Percentiles rank a stretch among this genome's conserved stretches.
Conservation (phyloP, 2,888 invertebrate genomes). For the Archips crataeganus region DNA sequence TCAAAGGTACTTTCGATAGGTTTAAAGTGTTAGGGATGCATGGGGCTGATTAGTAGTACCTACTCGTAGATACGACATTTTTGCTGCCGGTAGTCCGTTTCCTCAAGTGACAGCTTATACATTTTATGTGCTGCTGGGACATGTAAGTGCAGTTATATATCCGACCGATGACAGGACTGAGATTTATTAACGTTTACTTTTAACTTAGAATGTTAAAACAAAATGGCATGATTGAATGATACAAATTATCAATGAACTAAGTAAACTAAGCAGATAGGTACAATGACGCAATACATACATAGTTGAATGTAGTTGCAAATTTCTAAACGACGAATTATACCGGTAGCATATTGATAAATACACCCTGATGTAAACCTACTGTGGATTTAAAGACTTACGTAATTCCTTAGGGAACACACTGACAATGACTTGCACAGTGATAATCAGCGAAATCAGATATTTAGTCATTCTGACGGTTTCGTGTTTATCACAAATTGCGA, state of each 20-base stretch:
- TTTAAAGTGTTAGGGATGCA: too few relatives aligned
- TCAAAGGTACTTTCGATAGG: neutral
- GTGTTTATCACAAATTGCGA: slow-evolving; percentile 16
- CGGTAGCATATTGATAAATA: neutral
- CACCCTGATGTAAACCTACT: neutral
- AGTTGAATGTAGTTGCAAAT: neutral
- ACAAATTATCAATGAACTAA: neutral
- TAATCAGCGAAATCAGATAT: slow-evolving; percentile 2
- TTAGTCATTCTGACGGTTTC: slow-evolving; percentile 18
- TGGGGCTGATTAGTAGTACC: too few relatives aligned
- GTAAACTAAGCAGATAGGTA: neutral
- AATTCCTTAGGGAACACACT: slow-evolving; percentile 32
- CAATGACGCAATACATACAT: neutral
- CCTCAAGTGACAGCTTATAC: too few relatives aligned
- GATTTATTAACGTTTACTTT: neutral
- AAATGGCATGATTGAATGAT: neutral
- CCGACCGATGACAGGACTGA: neutral
- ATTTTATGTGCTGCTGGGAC: too few relatives aligned
- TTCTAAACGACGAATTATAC: neutral
- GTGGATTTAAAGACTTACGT: slow-evolving; percentile 20
- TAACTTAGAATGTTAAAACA: neutral
- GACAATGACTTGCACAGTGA: slow-evolving; percentile 18
- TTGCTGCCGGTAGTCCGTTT: too few relatives aligned
- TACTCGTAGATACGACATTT: too few relatives aligned
- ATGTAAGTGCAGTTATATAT: too few relatives aligned